A percentile compares a stretch with the other conserved stretches of the same genome.
Evolutionary conservation across 2,113 vertebrate genomes (phyloP).

Genomic region (Malurus cyaneus): DNA sequence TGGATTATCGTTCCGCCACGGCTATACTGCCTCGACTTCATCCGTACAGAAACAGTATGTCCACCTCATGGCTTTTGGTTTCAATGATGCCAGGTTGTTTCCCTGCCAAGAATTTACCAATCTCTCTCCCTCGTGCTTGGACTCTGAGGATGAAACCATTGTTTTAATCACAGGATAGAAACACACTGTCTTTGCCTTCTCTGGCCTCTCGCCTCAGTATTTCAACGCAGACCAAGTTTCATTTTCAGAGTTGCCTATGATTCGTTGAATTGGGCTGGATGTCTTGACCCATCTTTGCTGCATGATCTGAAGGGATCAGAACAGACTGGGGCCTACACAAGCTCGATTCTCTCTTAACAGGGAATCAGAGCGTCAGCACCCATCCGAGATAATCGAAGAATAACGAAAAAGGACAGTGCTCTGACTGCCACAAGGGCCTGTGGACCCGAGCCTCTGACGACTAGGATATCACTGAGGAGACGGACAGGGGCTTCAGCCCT

Average conservation of each 20-base stretch:
- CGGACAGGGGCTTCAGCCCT: too few relatives aligned
- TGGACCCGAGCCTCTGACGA: too few relatives aligned
- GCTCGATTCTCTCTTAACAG: background rate
- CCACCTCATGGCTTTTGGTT: conserved; percentile 73
- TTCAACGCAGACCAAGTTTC: background rate
- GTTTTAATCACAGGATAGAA: background rate
- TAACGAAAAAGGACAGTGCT: background rate
- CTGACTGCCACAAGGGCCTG: too few relatives aligned
- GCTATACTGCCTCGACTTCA: too few relatives aligned
- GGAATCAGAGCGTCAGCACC: background rate
- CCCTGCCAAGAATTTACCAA: conserved; percentile 72
- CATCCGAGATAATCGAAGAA: background rate
- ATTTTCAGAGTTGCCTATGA: background rate
- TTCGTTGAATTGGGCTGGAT: background rate
- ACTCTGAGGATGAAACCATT: conserved; percentile 56
- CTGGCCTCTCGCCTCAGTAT: background rate
- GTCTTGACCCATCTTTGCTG: background rate
- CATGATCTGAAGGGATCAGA: background rate
- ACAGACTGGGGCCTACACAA: background rate
- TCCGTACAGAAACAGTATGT: conserved; percentile 78
- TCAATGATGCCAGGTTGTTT: conserved; percentile 65
- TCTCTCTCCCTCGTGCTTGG: conserved; percentile 44
- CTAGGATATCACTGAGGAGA: too few relatives aligned
- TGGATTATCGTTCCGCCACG: too few relatives aligned
- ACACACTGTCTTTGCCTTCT: background rate